Evolutionary conservation across 1,140 invertebrate genomes (phyloP), one percentile per base, ranked within the genome.

Genomic region (Pogonomyrmex barbatus): DNA sequence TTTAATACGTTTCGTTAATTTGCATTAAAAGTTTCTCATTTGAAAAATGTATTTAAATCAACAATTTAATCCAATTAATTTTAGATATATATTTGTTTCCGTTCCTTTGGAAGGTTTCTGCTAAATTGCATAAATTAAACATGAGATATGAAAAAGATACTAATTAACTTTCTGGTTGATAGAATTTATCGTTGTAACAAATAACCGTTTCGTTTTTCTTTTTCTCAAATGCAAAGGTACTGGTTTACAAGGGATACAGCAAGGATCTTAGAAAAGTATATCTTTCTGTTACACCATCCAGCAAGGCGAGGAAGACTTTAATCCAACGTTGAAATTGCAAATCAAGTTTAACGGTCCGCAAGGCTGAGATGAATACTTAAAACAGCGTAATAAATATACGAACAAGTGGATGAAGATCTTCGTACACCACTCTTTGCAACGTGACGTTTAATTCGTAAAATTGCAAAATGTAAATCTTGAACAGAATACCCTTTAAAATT

Each of bases 281-380:
- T 73, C 54, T 83, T 70, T 60, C 56, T n/a, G 54, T 75, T 62
- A 75, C 30, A 68, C 14, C 50, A 47, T 62, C 54, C 54, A 12
- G 56, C 54, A 33, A 75, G 54, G 42, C 54, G 68, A 60, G 68
- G 56, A 60, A 47, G 79, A 62, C 42, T 83, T 73, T 83, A 83
- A 83, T 83, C 33, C 68, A 73, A 83, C 79, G 52, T 73, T 83
- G 68, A 83, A 83, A 83, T 83, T 83, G 79, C 79, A 83, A 83
- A 83, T 83, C 42, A 60, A 83, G 68, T 83, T 73, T 83, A 83
- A 83, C 42, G 54, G 30, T 10, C 68, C 67, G 10, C 65, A 6
- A 60, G 45, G n/a, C 56, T 42, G 79, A 83, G 54, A 75, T 83
- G 68, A 83, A 75, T 83, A 75, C 33, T 83, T 60, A 83, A 83